Conservation (phyloP, 2,797 vertebrate species). For the Leuciscus waleckii region DNA sequence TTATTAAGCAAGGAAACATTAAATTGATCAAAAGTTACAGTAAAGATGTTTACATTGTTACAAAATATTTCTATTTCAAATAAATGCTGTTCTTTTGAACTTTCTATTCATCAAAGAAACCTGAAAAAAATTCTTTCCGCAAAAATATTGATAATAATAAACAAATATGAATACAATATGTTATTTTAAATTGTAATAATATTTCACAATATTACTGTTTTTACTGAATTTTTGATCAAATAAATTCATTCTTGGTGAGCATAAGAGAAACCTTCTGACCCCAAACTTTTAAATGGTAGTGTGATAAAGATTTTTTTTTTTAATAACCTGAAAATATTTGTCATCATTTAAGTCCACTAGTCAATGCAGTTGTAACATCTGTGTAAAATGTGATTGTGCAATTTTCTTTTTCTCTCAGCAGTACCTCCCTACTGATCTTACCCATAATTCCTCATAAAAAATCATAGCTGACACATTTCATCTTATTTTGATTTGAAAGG, state of each 20-base stretch:
- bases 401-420: background rate
- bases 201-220: background rate
- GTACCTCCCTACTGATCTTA: background rate
- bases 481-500: background rate
- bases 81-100: background rate
- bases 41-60: background rate
- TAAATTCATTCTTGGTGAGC: background rate
- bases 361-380: too few species aligned
- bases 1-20: background rate
- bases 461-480: conserved; percentile 10
- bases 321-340: too few species aligned
- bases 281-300: background rate
- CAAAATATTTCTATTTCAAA: background rate
- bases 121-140: background rate
- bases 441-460: conserved; percentile 7
- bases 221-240: background rate
- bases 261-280: background rate
- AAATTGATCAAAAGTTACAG: background rate
- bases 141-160: background rate
- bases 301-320: too few species aligned
- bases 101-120: background rate
- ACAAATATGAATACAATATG: background rate
- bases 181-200: background rate
- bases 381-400: background rate
- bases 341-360: too few species aligned